Base-by-base conservation (phyloP, 1,140 invertebrate genomes). In the Drosophila grimshawi region DNA sequence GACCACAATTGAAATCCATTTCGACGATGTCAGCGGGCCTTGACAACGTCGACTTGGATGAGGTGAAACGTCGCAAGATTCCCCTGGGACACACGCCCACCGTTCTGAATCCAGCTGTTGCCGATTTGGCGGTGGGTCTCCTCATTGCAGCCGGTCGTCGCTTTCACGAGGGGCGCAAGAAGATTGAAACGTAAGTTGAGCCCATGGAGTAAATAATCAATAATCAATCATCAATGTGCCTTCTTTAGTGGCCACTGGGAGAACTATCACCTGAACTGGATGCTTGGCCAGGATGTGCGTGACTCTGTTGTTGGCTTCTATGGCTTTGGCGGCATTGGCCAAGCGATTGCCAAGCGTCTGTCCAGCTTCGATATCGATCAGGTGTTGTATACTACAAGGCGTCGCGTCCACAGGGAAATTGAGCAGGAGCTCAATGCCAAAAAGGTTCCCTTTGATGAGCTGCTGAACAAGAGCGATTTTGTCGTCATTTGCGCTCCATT, bases 1-100 rank as follows among this genome's bases (percentile, higher is more conserved):
- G 97, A 35, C 93, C 95, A 5, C 94, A 95, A 49, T 91, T 98
- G 51, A 97, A 97, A 93, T 96, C 98, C 1, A 94, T 99, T 30
- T 95, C 95, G 0, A 98, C 98, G 4, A 97, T 98, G 95, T 98
- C 98, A 1, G 98, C 98, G 7, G 98, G 92, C 55, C 94, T 96
- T 85, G 96, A 97, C 86, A 97, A 96, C 86, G 94, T 98, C 41
- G 95, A 97, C 92, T 78, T 97, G 2, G 77, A 92, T 2, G 95
- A 95, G 89, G 93, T 97, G 27, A 96, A 95, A 91, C 94, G 93
- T 46, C 94, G 95, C 76, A 94, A 95, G 33, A 96, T 97, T 48
- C 94, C 93, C 66, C 93, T 97, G 66, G 98, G 98, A 2, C 97
- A 98, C 82, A 99, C 98, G 1, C 98, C 98, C 29, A 95, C 96